phyloP scores from a whole-genome alignment of 2,113 vertebrate genomes.

The Symphodus melops region DNA sequence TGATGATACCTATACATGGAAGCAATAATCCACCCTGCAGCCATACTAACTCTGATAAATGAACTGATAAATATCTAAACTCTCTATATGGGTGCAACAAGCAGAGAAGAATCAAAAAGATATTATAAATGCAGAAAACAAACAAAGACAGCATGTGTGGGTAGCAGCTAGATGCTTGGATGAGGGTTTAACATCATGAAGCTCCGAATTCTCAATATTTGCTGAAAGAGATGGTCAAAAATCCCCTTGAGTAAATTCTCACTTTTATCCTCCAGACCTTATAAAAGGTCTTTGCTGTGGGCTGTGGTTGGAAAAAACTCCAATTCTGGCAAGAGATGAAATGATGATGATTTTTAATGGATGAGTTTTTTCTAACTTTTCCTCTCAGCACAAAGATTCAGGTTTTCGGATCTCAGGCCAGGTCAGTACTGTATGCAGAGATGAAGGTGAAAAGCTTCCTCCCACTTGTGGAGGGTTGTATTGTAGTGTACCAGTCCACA shows the following conservation, averaged over 20 bases:
- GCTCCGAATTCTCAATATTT: constrained; percentile 8
- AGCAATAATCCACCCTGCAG: background rate
- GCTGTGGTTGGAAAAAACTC: constrained; percentile 17
- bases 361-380: constrained; percentile 12
- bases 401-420: background rate
- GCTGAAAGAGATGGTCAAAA: background rate
- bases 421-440: background rate
- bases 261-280: background rate
- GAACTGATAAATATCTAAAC: background rate
- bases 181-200: constrained; percentile 9
- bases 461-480: background rate
- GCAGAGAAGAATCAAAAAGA: background rate
- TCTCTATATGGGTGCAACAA: background rate
- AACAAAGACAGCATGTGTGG: constrained; percentile 13
- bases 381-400: background rate
- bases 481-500: background rate
- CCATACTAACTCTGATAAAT: no score
- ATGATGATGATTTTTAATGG: constrained; percentile 10
- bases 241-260: background rate
- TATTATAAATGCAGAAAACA: constrained; percentile 1
- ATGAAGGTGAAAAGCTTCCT: constrained; percentile 4
- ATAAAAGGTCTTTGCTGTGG: background rate
- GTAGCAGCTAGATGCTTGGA: no score
- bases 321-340: constrained; percentile 8
- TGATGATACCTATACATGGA: no score